Evolutionary conservation across 2,797 vertebrate genomes (phyloP), one percentile per base, ranked within the genome.

Genomic region (Agapornis canus): DNA sequence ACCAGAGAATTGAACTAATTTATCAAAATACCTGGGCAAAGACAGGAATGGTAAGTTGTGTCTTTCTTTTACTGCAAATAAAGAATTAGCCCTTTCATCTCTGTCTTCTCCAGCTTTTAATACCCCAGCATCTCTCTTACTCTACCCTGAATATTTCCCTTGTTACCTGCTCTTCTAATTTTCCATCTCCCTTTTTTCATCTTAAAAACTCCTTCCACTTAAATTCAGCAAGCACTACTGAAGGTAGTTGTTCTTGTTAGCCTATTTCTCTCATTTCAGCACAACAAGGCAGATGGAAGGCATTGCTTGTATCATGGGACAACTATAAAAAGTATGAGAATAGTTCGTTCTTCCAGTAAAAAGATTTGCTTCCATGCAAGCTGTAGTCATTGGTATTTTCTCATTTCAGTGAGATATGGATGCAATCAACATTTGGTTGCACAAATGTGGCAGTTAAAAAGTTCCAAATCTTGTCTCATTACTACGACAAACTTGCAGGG

Each of bases 241-340:
- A 57, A 84, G 13, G 17, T 37, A 89, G 83, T 92, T 96, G 85
- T 92, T 79, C 63, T 77, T 80, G 73, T 93, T 95, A 92, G 77
- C 73, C 68, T 86, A 31, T 45, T 84, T 93, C 70, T 45, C 69
- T 76, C 51, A 37, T 84, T 94, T 82, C 63, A 70, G 83, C 37
- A 72, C 63, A 86, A 14, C 0, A 1, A 93, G 60, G 68, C 93
- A 95, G 88, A 89, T 51, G 48, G 83, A 92, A 95, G 37, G 68
- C 78, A 90, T 35, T 90, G 64, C 91, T 52, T 72, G 37, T 68
- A 82, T 56, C 86, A 70, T 63, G 77, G 54, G 90, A 95, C 73
- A 79, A 26, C 76, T 90, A 89, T 79, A 89, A 61, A 60, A 93
- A 90, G 59, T 76, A 76, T 9, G 17, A 95, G 70, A 89, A 79